phyloP scores from a whole-genome alignment of 1,140 invertebrate species.

The Megalopta genalis region DNA sequence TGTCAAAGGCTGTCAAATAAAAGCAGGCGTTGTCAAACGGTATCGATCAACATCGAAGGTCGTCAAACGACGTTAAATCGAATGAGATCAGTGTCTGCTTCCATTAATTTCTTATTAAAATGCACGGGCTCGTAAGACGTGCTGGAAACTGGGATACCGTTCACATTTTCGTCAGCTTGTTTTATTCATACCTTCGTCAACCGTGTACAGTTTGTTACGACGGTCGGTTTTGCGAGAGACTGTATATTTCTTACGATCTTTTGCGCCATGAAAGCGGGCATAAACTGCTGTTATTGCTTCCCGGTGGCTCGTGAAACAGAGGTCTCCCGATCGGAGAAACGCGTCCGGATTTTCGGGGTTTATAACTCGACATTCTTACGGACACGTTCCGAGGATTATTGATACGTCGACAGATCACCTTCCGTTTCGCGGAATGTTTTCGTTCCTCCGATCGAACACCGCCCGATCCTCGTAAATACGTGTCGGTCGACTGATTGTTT shows the following conservation, averaged over 20 bases:
- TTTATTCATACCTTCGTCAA: slow-evolving; percentile 24
- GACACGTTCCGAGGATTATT: slow-evolving; percentile 16
- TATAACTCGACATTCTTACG: slow-evolving; percentile 11
- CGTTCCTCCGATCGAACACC: not conserved
- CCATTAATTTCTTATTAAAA: no score
- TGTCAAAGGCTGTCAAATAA: no score
- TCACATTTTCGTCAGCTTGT: not conserved
- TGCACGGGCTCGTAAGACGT: not conserved
- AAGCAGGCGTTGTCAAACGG: no score
- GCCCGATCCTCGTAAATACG: not conserved
- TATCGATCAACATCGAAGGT: no score
- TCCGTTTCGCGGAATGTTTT: slow-evolving; percentile 6
- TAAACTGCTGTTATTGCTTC: slow-evolving; percentile 57
- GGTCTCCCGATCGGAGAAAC: slow-evolving; percentile 44
- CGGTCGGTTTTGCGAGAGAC: slow-evolving; percentile 7
- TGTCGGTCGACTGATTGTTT: not conserved
- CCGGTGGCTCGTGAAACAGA: slow-evolving; percentile 38
- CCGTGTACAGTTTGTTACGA: slow-evolving; percentile 2
- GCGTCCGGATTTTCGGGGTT: slow-evolving; percentile 35
- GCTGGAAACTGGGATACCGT: not conserved
- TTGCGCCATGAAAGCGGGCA: slow-evolving; percentile 46
- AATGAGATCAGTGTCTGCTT: no score
- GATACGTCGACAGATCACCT: slow-evolving; percentile 13
- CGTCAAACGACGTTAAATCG: no score
- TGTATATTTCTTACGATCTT: slow-evolving; percentile 59